A percentile compares a stretch with the other conserved stretches of the same genome.
These are phyloP conservation scores for Psephotus haematonotus DNA, from an alignment of 2,113 vertebrate species.

Conservation along the genomic window DNA sequence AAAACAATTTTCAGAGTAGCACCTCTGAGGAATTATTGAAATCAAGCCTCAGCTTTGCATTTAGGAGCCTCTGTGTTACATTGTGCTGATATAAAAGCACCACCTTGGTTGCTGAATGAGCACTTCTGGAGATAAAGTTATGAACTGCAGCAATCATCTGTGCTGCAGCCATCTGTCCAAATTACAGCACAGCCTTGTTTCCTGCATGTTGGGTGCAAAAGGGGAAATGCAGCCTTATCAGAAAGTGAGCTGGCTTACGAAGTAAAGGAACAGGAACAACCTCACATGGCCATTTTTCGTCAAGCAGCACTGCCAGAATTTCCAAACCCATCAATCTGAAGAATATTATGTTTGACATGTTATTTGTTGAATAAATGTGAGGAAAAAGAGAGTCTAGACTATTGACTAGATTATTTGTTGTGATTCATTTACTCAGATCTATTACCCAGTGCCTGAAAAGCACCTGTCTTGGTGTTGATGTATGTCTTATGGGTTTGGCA, in stretches of 20 bases:
- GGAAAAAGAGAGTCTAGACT: neutral
- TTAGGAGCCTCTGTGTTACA: neutral
- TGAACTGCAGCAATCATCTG: neutral
- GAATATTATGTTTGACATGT: neutral
- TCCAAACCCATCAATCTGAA: neutral
- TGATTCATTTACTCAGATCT: neutral
- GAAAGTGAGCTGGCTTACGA: neutral
- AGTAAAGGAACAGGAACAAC: neutral
- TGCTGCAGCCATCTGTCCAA: neutral
- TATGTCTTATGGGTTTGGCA: neutral
- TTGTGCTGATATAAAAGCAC: neutral
- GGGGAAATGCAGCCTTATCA: neutral
- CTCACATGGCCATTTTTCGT: neutral
- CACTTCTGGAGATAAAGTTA: neutral
- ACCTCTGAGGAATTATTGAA: neutral
- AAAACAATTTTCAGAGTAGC: neutral
- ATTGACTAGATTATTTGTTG: conserved; percentile 15
- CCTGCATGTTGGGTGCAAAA: fast-evolving
- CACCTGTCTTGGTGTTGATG: neutral
- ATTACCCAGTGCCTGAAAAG: neutral
- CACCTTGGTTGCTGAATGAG: neutral
- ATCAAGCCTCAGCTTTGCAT: neutral
- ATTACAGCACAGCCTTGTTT: neutral
- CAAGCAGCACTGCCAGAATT: neutral
- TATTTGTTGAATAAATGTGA: neutral